phyloP scores from a whole-genome alignment of 2,888 invertebrate genomes.

The Bibio marci region DNA sequence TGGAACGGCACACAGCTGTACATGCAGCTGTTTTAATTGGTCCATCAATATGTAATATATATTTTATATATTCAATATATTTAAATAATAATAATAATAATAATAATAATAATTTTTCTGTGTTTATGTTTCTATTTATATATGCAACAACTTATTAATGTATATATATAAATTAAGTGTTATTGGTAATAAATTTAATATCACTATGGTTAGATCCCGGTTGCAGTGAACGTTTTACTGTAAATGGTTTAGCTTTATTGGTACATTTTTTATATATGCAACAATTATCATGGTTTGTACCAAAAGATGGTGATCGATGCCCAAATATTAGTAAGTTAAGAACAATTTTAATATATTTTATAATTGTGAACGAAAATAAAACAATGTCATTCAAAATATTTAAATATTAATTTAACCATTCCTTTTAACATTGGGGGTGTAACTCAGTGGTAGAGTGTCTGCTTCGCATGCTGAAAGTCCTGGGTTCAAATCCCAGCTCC shows the following conservation, averaged over 20 bases:
- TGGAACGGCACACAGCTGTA: constrained; percentile 39
- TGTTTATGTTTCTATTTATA: no score
- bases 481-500: constrained; percentile 48
- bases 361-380: no score
- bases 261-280: constrained; percentile 41
- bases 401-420: background rate
- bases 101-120: background rate
- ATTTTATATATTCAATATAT: background rate
- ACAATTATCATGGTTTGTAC: constrained; percentile 40
- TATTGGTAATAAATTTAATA: constrained; percentile 32
- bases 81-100: background rate
- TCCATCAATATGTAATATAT: constrained; percentile 16
- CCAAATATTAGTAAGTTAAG: constrained; percentile 36
- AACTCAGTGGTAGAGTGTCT: constrained; percentile 41
- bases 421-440: constrained; percentile 24
- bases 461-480: constrained; percentile 51
- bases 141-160: background rate
- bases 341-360: no score
- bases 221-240: constrained; percentile 35
- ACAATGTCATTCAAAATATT: background rate
- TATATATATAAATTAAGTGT: constrained; percentile 1
- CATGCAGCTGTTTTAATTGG: constrained; percentile 19
- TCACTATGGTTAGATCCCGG: constrained; percentile 39
- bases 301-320: constrained; percentile 38
- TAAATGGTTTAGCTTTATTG: constrained; percentile 41